Conservation (phyloP, 2,888 invertebrate genomes). For the Hemaris fuciformis region DNA sequence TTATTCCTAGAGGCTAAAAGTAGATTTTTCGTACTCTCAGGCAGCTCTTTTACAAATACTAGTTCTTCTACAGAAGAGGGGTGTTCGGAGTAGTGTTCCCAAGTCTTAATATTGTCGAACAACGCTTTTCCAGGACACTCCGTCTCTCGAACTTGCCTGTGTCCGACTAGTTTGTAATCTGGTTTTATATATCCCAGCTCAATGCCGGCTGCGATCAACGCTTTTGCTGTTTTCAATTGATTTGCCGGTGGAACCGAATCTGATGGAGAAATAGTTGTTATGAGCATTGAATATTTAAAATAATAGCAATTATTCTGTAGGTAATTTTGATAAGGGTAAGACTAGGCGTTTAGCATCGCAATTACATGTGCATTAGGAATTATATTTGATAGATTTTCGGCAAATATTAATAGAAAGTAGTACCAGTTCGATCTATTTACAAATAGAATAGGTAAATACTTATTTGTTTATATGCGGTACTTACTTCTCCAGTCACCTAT, state of each 20-base stretch:
- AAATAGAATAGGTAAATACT: too few relatives aligned
- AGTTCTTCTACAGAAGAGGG: constrained; percentile 46
- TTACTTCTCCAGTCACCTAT: constrained; percentile 86
- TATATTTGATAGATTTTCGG: too few relatives aligned
- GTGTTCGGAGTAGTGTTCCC: constrained; percentile 77
- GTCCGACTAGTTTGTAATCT: constrained; percentile 36
- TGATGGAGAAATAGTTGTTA: constrained; percentile 46
- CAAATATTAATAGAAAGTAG: too few relatives aligned
- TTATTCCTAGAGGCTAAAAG: not conserved
- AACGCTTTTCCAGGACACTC: constrained; percentile 85
- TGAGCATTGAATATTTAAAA: too few relatives aligned
- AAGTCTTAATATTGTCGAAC: constrained; percentile 81
- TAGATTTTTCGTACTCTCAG: constrained; percentile 28
- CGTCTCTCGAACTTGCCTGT: constrained; percentile 66
- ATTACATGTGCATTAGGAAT: too few relatives aligned
- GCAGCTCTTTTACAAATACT: constrained; percentile 36
- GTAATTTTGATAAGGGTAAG: not conserved
- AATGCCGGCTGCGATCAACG: constrained; percentile 83
- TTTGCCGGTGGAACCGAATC: constrained; percentile 80
- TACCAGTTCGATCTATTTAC: too few relatives aligned
- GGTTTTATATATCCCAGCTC: constrained; percentile 80
- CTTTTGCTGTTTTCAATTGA: constrained; percentile 81
- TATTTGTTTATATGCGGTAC: constrained; percentile 33
- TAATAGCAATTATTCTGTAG: not conserved
- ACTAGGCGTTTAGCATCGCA: not conserved